phyloP scores from a whole-genome alignment of 2,888 invertebrate genomes.

The Camponotus fellah region DNA sequence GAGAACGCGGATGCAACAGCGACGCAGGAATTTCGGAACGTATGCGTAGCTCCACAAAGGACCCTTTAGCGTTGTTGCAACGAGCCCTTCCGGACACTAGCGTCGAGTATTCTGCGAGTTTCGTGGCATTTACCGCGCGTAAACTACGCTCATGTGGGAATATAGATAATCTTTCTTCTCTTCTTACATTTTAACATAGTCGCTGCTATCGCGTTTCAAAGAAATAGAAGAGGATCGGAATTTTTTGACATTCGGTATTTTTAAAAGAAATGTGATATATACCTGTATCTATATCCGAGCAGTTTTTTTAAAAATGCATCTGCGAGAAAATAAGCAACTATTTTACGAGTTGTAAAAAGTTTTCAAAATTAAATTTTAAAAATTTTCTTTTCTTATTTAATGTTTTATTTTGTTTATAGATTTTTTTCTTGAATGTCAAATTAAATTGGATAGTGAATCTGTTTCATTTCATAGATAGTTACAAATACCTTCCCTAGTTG shows the following conservation, averaged over 20 bases:
- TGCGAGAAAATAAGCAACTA: background rate
- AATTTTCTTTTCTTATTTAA: background rate
- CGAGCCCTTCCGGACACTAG: slow-evolving; percentile 57
- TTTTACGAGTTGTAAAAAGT: background rate
- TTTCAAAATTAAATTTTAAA: background rate
- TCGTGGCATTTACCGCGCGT: slow-evolving; percentile 41
- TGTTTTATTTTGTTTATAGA: background rate
- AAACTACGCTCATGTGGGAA: background rate
- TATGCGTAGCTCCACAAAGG: slow-evolving; percentile 50
- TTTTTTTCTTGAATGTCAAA: background rate
- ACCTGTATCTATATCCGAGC: background rate
- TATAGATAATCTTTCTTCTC: background rate
- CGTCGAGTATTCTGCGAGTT: slow-evolving; percentile 47
- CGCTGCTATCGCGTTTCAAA: background rate
- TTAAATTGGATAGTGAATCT: background rate
- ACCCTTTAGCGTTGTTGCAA: slow-evolving; percentile 51
- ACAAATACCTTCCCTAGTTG: background rate
- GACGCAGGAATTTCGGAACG: slow-evolving; percentile 37
- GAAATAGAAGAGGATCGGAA: background rate
- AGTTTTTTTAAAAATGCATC: background rate
- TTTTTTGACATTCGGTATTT: background rate
- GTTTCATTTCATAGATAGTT: background rate
- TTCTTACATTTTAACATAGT: background rate
- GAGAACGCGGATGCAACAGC: slow-evolving; percentile 26
- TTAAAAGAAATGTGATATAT: background rate